These are phyloP conservation scores for Drosophila antonietae DNA, from an alignment of 2,888 invertebrate species.

Conservation along the genomic window DNA sequence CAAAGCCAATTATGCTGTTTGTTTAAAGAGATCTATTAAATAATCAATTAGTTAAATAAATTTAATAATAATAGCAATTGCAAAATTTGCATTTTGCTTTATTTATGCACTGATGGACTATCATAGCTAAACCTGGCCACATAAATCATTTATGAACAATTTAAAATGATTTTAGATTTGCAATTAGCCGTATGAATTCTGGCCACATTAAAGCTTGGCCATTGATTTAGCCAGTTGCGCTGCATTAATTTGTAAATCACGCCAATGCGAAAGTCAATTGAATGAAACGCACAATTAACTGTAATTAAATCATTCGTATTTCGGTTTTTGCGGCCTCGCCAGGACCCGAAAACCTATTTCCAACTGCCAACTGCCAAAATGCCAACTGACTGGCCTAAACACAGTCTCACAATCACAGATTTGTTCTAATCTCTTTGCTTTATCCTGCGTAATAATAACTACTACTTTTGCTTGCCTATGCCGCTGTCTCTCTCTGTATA, in stretches of 20 bases:
- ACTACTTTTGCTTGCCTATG: conserved; percentile 43
- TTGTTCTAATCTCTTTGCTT: conserved; percentile 66
- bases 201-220: conserved; percentile 2
- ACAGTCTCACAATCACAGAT: conserved; percentile 50
- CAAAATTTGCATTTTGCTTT: background rate
- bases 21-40: background rate
- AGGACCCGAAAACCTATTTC: background rate
- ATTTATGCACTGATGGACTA: background rate
- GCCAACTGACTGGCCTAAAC: conserved; percentile 21
- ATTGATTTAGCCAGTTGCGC: background rate
- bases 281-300: conserved; percentile 27
- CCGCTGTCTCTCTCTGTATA: background rate
- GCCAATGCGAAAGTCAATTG: conserved; percentile 28
- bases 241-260: conserved; percentile 1
- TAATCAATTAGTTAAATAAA: background rate
- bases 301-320: conserved; percentile 32
- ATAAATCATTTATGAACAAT: conserved; percentile 4
- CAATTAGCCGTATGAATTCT: conserved; percentile 4
- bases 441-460: conserved; percentile 71
- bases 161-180: conserved; percentile 16
- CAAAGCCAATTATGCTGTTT: background rate
- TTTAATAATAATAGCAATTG: background rate
- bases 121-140: background rate
- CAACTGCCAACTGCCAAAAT: background rate
- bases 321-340: conserved; percentile 11